A percentile compares a stretch with the other conserved stretches of the same genome.
phyloP scores from a whole-genome alignment of 2,888 invertebrate species.

The Drosophila mettleri region DNA sequence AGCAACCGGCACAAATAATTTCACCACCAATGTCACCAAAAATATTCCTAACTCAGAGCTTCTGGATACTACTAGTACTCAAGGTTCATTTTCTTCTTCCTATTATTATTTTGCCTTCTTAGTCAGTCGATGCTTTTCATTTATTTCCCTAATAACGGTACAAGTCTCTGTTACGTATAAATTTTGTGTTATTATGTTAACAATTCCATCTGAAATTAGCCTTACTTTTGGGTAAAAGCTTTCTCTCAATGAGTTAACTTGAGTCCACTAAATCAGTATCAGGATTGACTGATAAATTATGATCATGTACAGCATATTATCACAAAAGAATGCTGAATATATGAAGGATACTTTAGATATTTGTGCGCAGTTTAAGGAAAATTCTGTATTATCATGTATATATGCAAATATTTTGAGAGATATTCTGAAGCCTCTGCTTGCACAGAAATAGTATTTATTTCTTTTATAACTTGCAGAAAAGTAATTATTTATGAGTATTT shows the following conservation, averaged over 20 bases:
- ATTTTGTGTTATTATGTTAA: constrained; percentile 5
- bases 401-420: not conserved
- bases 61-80: constrained; percentile 82
- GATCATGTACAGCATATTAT: not conserved
- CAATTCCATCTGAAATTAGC: constrained; percentile 3
- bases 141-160: constrained; percentile 23
- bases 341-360: not conserved
- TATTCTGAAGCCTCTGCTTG: not conserved
- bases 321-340: not conserved
- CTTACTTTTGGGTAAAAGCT: not conserved
- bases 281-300: too few relatives aligned
- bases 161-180: constrained; percentile 22
- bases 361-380: not conserved
- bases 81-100: constrained; percentile 83
- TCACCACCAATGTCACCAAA: constrained; percentile 81
- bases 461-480: not conserved
- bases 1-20: constrained; percentile 74
- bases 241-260: not conserved
- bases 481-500: too few relatives aligned
- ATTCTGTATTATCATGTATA: not conserved
- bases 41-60: constrained; percentile 82
- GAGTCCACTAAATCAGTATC: not conserved
- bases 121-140: constrained; percentile 24
- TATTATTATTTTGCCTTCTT: constrained; percentile 44
- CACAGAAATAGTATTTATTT: not conserved